Conservation (phyloP, 2,113 vertebrate genomes). For the Anguilla rostrata region DNA sequence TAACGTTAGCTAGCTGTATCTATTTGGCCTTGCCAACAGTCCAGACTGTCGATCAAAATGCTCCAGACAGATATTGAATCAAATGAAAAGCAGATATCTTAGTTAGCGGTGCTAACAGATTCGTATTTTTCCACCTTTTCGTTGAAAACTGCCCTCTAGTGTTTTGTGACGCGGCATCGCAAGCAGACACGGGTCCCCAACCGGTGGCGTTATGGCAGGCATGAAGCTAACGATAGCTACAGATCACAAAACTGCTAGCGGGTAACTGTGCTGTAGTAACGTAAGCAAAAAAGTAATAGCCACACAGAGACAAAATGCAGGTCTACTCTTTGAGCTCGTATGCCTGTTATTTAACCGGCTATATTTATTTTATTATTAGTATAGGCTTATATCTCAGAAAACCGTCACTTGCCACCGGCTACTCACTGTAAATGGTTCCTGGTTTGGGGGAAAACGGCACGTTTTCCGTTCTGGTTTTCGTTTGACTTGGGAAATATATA, state of each 20-base stretch:
- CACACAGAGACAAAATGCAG: not conserved
- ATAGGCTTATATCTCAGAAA: not conserved
- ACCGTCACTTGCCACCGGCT: not conserved
- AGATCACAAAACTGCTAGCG: not conserved
- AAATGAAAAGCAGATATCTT: not conserved
- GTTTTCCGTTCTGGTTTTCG: not conserved
- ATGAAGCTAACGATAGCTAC: not conserved
- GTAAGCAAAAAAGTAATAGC: not conserved
- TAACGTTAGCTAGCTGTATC: not conserved
- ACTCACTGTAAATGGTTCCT: not conserved
- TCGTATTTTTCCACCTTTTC: not conserved
- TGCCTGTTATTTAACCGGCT: not conserved
- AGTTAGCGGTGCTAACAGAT: not conserved
- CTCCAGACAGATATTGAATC: not conserved
- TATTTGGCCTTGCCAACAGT: not conserved
- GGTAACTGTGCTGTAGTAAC: not conserved
- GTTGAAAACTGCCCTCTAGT: conserved; percentile 6
- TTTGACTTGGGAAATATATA: not conserved
- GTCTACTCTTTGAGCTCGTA: not conserved
- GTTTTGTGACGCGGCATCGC: conserved; percentile 5
- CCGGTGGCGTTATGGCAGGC: not conserved
- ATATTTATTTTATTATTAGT: not conserved
- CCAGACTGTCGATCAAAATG: not conserved
- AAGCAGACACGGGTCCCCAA: not conserved
- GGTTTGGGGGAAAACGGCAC: not conserved